phyloP scores from a whole-genome alignment of 2,888 invertebrate species.

The Philonicus albiceps region DNA sequence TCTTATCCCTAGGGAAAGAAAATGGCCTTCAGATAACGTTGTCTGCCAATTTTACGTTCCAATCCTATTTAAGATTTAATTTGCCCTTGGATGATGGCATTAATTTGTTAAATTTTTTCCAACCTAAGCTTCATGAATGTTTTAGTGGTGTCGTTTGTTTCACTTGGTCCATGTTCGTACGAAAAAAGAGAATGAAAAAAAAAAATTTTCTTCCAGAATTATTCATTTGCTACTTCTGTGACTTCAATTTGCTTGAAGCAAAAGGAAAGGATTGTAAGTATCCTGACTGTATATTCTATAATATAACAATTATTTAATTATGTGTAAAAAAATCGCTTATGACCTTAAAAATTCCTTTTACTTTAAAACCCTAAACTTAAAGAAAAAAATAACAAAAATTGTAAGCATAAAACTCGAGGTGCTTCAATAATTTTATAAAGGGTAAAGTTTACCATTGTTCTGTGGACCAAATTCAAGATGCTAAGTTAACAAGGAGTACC shows the following conservation, averaged over 20 bases:
- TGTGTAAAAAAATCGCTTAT: too few relatives aligned
- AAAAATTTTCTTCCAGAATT: background rate
- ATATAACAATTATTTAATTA: too few relatives aligned
- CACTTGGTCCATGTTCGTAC: background rate
- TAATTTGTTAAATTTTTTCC: background rate
- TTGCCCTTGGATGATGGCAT: background rate
- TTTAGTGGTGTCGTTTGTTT: background rate
- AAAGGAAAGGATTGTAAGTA: background rate
- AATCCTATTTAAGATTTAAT: conserved; percentile 5
- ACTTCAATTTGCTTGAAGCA: background rate
- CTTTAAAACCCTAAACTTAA: too few relatives aligned
- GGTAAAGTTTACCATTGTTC: too few relatives aligned
- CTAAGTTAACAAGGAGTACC: too few relatives aligned
- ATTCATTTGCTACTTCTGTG: background rate
- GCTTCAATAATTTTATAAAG: too few relatives aligned
- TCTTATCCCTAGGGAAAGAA: background rate
- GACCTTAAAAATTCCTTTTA: too few relatives aligned
- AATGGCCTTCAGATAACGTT: background rate
- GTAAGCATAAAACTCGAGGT: too few relatives aligned
- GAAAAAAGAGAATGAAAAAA: background rate
- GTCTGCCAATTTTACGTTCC: background rate
- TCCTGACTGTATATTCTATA: too few relatives aligned
- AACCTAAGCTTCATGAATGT: background rate
- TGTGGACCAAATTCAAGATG: too few relatives aligned
- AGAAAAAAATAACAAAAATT: too few relatives aligned